Conservation (phyloP, 2,888 invertebrate species). For the Dryobotodes eremita region DNA sequence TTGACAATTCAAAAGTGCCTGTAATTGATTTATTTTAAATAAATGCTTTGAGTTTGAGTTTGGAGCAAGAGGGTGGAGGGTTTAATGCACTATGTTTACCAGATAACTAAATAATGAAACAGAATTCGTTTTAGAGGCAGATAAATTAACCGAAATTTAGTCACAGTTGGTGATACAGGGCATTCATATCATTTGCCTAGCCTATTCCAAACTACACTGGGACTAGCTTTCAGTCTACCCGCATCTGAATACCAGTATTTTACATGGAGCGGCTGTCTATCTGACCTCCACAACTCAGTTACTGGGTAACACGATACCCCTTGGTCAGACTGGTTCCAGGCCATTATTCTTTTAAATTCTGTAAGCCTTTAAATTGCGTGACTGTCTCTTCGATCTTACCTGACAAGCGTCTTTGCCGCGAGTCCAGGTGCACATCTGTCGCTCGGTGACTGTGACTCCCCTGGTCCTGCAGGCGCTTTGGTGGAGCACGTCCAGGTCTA, state of each 20-base stretch:
- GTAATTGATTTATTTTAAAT: too few species aligned
- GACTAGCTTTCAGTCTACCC: background rate
- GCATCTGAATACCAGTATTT: background rate
- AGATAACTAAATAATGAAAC: background rate
- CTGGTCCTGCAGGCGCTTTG: constrained; percentile 79
- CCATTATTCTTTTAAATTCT: background rate
- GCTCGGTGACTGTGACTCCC: constrained; percentile 69
- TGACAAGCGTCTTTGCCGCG: constrained; percentile 91
- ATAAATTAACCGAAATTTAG: too few species aligned
- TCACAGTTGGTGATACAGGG: background rate
- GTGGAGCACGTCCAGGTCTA: constrained; percentile 87
- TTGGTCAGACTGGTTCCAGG: background rate
- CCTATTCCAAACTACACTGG: background rate
- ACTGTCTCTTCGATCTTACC: constrained; percentile 72
- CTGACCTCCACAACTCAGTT: background rate
- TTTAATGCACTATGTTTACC: too few species aligned
- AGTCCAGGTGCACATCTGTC: constrained; percentile 88
- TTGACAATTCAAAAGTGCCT: too few species aligned
- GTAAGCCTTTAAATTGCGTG: background rate
- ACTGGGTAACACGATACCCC: background rate
- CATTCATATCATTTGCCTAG: background rate
- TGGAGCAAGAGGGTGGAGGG: too few species aligned
- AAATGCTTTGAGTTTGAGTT: too few species aligned
- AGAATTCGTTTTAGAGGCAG: background rate
- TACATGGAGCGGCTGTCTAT: background rate